Base-by-base conservation (phyloP, 2,888 invertebrate species). In the Chymomyza amoena region DNA sequence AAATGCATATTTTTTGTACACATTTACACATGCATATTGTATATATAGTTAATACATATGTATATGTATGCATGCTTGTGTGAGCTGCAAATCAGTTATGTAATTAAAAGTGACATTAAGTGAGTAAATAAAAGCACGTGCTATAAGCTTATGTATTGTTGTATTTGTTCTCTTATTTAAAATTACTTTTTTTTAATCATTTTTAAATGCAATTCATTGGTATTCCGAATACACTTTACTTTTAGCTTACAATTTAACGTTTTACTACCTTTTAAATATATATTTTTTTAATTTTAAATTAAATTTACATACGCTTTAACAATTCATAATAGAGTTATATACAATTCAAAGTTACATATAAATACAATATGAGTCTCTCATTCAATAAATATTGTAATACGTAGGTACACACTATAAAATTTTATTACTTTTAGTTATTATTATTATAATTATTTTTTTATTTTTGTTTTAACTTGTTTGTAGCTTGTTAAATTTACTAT, bases 171-270 rank as follows among this genome's bases (percentile, higher is more conserved):
- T 6, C 32, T 32, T 32, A 32, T 32, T 54, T 70, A 5, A 52
- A 54, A 64, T 64, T 59, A 60, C 9, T 9, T 45, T 59, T 68
- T 75, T 76, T 73, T 60, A 69, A 75, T 73, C 61, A 60, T 72
- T 86, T 72, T 86, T 88, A 83, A 83, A 83, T 83, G 83, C 83
- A 83, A 72, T 84, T 81, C 69, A 81, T 79, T 74, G 68, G 87
- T 83, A 81, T 83, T 78, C 81, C 71, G 56, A 87, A 84, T 87
- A 87, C 82, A 66, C 82, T 66, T 70, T 57, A 66, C 82, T 66
- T 70, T 57, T 67, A 72, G 69, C 63, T 68, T 59, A 57, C 54
- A 45, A 13, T 57, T 57, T 13, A 15, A 28, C 25, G 28, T 7
- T 25, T 57, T 25, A 2, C 13, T 25, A 45, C 57, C 18, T 57